A percentile compares a stretch with the other conserved stretches of the same genome.
Evolutionary conservation across 1,140 invertebrate species (phyloP).

Genomic region (Ditylenchus dipsaci): DNA sequence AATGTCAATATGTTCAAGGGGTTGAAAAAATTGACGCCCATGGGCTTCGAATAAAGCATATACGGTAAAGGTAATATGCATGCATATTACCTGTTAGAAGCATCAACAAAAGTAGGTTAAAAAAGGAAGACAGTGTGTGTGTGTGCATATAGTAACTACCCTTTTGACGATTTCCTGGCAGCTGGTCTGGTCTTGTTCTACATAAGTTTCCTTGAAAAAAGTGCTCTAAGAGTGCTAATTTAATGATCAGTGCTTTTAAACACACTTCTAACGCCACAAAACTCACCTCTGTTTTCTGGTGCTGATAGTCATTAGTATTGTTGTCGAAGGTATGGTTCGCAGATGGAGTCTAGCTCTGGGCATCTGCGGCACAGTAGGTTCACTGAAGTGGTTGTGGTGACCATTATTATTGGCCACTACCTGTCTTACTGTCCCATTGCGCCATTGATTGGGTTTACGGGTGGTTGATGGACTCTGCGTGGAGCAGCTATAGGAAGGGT

Average conservation of each 20-base stretch:
- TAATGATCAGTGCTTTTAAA: no score
- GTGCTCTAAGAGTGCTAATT: background rate
- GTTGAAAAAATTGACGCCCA: no score
- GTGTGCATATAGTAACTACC: background rate
- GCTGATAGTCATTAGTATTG: background rate
- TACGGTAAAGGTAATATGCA: no score
- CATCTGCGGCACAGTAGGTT: no score
- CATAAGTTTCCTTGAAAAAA: conserved; percentile 4
- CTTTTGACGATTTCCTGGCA: background rate
- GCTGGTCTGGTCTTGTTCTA: background rate
- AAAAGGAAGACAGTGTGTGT: background rate
- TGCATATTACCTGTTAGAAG: no score
- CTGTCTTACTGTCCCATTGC: background rate
- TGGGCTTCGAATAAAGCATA: no score
- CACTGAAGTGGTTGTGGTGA: no score
- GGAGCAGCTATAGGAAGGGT: background rate
- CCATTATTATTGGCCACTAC: no score
- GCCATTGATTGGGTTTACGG: background rate
- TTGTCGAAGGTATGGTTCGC: background rate
- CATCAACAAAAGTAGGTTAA: background rate
- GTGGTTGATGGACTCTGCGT: background rate
- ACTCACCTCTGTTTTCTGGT: conserved; percentile 3
- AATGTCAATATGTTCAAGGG: no score
- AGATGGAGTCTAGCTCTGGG: background rate
- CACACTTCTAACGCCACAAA: background rate